Evolutionary conservation across 2,888 invertebrate species (phyloP), one percentile per base, ranked within the genome.

Genomic region (Halocaridina rubra): DNA sequence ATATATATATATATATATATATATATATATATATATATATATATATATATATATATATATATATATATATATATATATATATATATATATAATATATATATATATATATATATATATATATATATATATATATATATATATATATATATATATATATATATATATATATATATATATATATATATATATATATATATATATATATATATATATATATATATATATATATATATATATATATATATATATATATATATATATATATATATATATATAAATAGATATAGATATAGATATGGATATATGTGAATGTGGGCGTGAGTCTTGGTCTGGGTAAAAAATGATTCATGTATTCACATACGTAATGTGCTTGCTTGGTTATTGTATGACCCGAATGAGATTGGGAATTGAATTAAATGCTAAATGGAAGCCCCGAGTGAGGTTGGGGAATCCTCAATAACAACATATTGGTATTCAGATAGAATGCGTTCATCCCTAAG

Each of bases 261-360:
- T 24, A 67, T 24, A 67, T 67, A 67, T 67, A 67, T 67, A 67
- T 67, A 67, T 67, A 67, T 67, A 67, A 22, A 67, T 67, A 67
- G 2, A 67, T 67, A 67, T 67, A 67, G 19, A 67, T 67, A 67
- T 67, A 67, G 19, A 67, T 67, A 67, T 7, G 24, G 19, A 67
- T 67, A 67, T 7, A 67, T 67, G 24, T 67, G 24, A 5, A 67
- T 27, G 24, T 8, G n/a, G n/a, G n/a, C n/a, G n/a, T n/a, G n/a
- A n/a, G n/a, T n/a, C n/a, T n/a, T n/a, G n/a, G n/a, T n/a, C n/a
- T n/a, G n/a, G n/a, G n/a, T n/a, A n/a, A n/a, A n/a, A n/a, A n/a
- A n/a, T n/a, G n/a, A n/a, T n/a, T n/a, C n/a, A n/a, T n/a, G n/a
- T n/a, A n/a, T n/a, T n/a, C n/a, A n/a, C n/a, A n/a, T n/a, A n/a